Evolutionary conservation across 2,888 invertebrate species (phyloP), one percentile per base, ranked within the genome.

Genomic region (Nemotelus pantherinus): DNA sequence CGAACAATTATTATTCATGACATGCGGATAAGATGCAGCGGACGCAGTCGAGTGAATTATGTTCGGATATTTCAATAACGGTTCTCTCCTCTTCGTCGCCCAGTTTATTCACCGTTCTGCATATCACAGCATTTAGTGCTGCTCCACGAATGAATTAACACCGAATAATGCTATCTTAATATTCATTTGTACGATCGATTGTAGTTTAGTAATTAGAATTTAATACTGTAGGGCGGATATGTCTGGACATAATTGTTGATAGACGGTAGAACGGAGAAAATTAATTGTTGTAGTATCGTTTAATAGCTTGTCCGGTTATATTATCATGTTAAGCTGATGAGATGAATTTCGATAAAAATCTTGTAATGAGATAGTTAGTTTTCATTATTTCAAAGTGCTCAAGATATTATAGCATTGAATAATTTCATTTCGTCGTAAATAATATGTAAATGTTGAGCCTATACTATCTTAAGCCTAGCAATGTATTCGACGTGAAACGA

Each of bases 21-120:
- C 41, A 58, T 58, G 45, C 47, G 72, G 60, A 57, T 47, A 72
- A 72, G 72, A 72, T 72, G 60, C 47, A 58, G 25, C 58, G 58
- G 58, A 72, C 60, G 57, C 39, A 60, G 25, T 53, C 6, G 10
- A 58, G 72, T 72, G 58, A 72, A 72, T 72, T 72, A 72, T 72
- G 53, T 72, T 72, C 47, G 58, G 72, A 58, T 47, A 60, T 72
- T 72, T 72, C 72, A 72, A 72, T 60, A 72, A 72, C 47, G 60
- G 60, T 44, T 58, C 47, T 10, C 65, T 25, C 0, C 63, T 43
- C 43, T 43, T 63, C 41, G 7, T n/a, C 3, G 57, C 25, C 5
- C 25, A 25, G 57, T 3, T 63, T n/a, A 43, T 43, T 45, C 58
- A 60, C 72, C 47, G 60, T 45, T 60, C 41, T 10, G 7, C 25